A percentile compares a stretch with the other conserved stretches of the same genome.
Conservation (phyloP, 2,113 vertebrate species). For the Capreolus pygargus region DNA sequence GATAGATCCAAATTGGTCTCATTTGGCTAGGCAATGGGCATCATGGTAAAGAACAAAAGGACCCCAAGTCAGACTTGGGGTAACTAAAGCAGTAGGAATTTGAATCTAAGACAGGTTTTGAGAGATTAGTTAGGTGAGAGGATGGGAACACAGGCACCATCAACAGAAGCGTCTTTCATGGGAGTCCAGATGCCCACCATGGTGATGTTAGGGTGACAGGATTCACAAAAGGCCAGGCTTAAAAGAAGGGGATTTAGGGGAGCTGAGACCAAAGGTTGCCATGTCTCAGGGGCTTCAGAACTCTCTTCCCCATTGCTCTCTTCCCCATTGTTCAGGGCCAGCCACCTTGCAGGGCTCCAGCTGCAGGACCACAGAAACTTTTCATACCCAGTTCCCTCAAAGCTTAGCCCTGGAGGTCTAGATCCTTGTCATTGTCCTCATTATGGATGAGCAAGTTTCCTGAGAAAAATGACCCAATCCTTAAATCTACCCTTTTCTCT, state of each 20-base stretch:
- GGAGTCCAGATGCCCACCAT: neutral
- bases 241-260: neutral
- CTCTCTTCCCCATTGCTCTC: neutral
- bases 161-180: neutral
- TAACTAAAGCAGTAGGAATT: neutral
- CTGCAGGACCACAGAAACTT: neutral
- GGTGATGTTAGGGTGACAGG: neutral
- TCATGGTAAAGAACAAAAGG: neutral
- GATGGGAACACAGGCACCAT: neutral
- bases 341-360: neutral
- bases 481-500: neutral
- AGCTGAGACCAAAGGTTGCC: neutral
- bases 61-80: neutral
- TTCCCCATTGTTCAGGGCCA: neutral
- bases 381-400: neutral
- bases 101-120: neutral
- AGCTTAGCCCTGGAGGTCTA: neutral
- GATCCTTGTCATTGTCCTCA: neutral
- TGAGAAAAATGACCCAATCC: neutral
- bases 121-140: neutral
- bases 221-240: neutral
- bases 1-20: neutral
- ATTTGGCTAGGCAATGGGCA: neutral
- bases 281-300: neutral
- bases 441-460: neutral